phyloP scores from a whole-genome alignment of 2,888 invertebrate species.

The Drosophila histrio region DNA sequence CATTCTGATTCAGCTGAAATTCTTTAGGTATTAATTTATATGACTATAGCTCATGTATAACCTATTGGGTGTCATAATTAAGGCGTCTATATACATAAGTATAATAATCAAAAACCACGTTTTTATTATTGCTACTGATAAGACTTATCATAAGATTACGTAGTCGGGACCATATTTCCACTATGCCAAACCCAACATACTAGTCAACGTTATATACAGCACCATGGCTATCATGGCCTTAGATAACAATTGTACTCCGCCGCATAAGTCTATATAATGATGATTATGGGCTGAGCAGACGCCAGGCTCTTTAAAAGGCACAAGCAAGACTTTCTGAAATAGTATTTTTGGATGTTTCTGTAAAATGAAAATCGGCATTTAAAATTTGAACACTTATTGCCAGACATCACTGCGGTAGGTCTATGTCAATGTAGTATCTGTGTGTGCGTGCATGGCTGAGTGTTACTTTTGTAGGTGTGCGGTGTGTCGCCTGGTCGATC shows the following conservation, averaged over 20 bases:
- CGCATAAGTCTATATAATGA: neutral
- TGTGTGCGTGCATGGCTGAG: conserved; percentile 15
- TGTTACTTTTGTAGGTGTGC: conserved; percentile 56
- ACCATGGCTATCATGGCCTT: conserved; percentile 4
- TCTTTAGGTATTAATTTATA: neutral
- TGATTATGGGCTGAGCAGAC: conserved; percentile 46
- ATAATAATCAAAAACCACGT: neutral
- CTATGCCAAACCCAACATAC: neutral
- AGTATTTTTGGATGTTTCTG: conserved; percentile 65
- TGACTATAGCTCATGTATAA: neutral
- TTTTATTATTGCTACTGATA: conserved; percentile 21
- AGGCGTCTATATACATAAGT: neutral
- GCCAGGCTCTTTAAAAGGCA: conserved; percentile 56
- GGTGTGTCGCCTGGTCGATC: conserved; percentile 63
- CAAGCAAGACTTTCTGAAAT: conserved; percentile 43
- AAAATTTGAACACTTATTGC: conserved; percentile 68
- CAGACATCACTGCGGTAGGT: conserved; percentile 61
- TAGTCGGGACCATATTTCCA: neutral
- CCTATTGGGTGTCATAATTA: neutral
- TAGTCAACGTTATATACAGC: conserved; percentile 13
- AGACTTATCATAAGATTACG: conserved; percentile 40
- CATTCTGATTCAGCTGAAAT: neutral
- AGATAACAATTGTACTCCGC: conserved; percentile 6
- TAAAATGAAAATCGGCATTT: conserved; percentile 47
- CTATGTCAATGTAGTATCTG: conserved; percentile 19